Percentiles rank a stretch among this genome's conserved stretches.
These are phyloP conservation scores for Lates japonicus DNA, from an alignment of 2,797 vertebrate genomes.

Conservation along the genomic window DNA sequence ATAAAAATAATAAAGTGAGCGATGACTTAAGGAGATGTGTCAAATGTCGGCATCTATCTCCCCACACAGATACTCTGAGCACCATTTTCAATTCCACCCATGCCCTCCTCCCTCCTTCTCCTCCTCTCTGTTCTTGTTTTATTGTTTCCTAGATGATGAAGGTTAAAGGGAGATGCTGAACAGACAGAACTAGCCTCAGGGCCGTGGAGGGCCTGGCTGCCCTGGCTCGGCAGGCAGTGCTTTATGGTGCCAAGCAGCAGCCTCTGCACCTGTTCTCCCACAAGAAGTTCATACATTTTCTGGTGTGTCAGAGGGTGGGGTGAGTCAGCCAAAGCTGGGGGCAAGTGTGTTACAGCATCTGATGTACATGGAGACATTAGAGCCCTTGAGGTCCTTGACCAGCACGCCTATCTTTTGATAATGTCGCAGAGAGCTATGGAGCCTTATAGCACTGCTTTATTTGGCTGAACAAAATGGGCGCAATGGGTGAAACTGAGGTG, in stretches of 20 bases:
- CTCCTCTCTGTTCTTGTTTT: conserved; percentile 84
- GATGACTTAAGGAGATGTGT: conserved; percentile 89
- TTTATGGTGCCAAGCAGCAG: conserved; percentile 57
- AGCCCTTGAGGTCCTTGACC: conserved; percentile 80
- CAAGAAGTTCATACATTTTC: conserved; percentile 59
- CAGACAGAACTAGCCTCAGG: conserved; percentile 85
- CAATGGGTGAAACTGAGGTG: conserved; percentile 74
- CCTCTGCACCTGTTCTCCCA: conserved; percentile 33
- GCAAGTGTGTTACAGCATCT: conserved; percentile 70
- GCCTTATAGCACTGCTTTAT: conserved; percentile 78
- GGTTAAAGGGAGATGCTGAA: conserved; percentile 89
- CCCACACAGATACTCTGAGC: conserved; percentile 53
- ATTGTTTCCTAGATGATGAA: conserved; percentile 89
- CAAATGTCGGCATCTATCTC: conserved; percentile 84
- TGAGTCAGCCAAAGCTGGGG: conserved; percentile 69
- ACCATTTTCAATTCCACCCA: too few relatives aligned
- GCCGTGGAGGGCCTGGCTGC: conserved; percentile 64
- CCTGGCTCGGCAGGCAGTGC: conserved; percentile 59
- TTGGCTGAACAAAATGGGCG: conserved; percentile 79
- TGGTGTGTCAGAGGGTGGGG: conserved; percentile 76
- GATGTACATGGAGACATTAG: conserved; percentile 72
- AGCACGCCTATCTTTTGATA: conserved; percentile 82
- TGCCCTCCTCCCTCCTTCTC: conserved; percentile 55
- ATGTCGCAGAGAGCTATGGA: conserved; percentile 82
- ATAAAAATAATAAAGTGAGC: conserved; percentile 90